Conservation (phyloP, 2,797 vertebrate species). For the Enoplosus armatus region DNA sequence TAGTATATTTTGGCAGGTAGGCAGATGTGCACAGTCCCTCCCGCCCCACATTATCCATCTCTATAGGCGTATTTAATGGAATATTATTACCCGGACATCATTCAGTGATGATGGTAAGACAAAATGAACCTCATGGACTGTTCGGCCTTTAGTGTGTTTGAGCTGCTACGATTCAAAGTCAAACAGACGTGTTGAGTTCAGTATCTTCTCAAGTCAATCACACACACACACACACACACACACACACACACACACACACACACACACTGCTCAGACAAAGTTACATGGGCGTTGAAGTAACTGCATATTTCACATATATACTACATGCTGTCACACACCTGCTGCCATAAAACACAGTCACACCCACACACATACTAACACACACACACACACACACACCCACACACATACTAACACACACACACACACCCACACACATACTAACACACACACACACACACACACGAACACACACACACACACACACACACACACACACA, state of each 20-base stretch:
- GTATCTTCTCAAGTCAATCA: too few species aligned
- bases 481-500: too few species aligned
- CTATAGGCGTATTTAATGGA: too few species aligned
- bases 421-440: slow-evolving; percentile 60
- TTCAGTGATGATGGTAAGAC: too few species aligned
- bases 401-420: background rate
- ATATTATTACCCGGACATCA: too few species aligned
- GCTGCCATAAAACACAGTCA: slow-evolving; percentile 54
- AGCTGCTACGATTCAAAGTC: too few species aligned
- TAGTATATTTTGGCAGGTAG: too few species aligned
- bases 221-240: background rate
- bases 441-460: slow-evolving; percentile 35
- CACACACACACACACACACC: background rate
- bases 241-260: background rate
- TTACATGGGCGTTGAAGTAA: slow-evolving; percentile 30
- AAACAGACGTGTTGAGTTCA: too few species aligned
- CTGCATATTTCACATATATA: slow-evolving; percentile 51
- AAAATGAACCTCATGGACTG: too few species aligned
- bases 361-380: background rate
- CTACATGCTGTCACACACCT: slow-evolving; percentile 60
- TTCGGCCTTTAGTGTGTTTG: too few species aligned
- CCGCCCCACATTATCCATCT: too few species aligned
- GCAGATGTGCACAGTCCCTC: too few species aligned
- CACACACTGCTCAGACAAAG: slow-evolving; percentile 7
- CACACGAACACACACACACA: background rate